Evolutionary conservation across 2,113 vertebrate genomes (phyloP).

Genomic region (western clawed frog (Xenopus tropicalis)): UCB_Xtro_10.0 CM004444.2:55757001-55757500

Average conservation of each 20-base stretch:
- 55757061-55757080: conserved; percentile 31
- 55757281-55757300: neutral
- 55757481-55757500: no score
- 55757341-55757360: no score
- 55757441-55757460: no score
- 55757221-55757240: conserved; percentile 16
- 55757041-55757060: conserved; percentile 17
- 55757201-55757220: conserved; percentile 30
- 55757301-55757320: neutral
- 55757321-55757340: neutral
- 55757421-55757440: no score
- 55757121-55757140: conserved; percentile 23
- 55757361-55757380: no score
- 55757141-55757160: conserved; percentile 32
- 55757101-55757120: conserved; percentile 18
- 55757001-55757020: conserved; percentile 42
- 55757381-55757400: no score
- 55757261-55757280: conserved; percentile 5
- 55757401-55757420: no score
- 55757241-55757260: conserved; percentile 24
- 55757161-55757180: conserved; percentile 32
- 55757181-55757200: conserved; percentile 28
- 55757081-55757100: conserved; percentile 38
- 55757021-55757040: conserved; percentile 24
- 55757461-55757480: no score